These are phyloP conservation scores for Dynastes tityus DNA, from an alignment of 2,888 invertebrate species.

Conservation along the genomic window DNA sequence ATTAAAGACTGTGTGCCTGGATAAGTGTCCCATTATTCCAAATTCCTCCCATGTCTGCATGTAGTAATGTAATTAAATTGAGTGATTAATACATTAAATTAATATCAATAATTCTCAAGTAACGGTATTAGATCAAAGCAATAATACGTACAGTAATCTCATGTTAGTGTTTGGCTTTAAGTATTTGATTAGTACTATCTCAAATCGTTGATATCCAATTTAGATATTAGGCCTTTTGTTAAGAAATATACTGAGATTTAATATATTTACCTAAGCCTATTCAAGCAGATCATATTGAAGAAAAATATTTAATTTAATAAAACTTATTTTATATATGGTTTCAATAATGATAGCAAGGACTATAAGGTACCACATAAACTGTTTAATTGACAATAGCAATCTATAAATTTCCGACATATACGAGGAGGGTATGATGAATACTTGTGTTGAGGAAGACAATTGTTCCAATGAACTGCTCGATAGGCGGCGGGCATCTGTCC, in stretches of 20 bases:
- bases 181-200: slow-evolving; percentile 49
- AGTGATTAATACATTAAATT: slow-evolving; percentile 50
- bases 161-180: slow-evolving; percentile 39
- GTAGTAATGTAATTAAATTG: slow-evolving; percentile 41
- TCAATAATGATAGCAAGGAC: no score
- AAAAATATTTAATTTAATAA: no score
- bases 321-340: no score
- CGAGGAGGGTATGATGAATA: no score
- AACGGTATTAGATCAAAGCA: slow-evolving; percentile 46
- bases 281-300: no score
- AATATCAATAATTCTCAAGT: slow-evolving; percentile 40
- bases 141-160: slow-evolving; percentile 48
- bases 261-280: neutral
- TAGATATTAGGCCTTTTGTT: slow-evolving; percentile 47
- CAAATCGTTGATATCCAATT: slow-evolving; percentile 47
- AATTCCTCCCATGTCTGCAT: slow-evolving; percentile 10
- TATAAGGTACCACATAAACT: no score
- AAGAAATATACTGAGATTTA: slow-evolving; percentile 48
- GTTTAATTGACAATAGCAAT: no score
- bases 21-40: slow-evolving; percentile 30
- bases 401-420: no score
- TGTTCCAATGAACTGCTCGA: no score
- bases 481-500: no score
- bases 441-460: no score
- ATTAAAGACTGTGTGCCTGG: neutral